These are phyloP conservation scores for Odocoileus hemionus DNA, from an alignment of 2,113 vertebrate genomes.

Conservation along the genomic window DNA sequence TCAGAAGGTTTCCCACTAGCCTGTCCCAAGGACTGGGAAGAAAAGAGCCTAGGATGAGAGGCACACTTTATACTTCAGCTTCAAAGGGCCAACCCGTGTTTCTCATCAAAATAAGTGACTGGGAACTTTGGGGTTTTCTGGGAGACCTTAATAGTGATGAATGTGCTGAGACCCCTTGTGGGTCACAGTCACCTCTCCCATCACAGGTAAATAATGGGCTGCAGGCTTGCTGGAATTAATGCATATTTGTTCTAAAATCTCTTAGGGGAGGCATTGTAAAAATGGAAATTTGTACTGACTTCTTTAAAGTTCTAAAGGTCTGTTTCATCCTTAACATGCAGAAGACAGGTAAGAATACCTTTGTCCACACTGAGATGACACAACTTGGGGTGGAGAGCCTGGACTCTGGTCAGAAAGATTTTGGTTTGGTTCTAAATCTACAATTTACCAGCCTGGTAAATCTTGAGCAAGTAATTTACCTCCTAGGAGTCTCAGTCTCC, in stretches of 20 bases:
- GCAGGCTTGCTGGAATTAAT: not conserved
- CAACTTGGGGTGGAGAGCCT: not conserved
- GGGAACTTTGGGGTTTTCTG: not conserved
- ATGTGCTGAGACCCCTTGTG: not conserved
- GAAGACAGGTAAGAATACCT: not conserved
- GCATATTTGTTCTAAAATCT: not conserved
- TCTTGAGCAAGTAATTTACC: not conserved
- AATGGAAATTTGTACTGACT: not conserved
- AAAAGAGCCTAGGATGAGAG: conserved; percentile 34
- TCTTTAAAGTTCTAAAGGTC: not conserved
- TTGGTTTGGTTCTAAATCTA: not conserved
- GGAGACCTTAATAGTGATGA: not conserved
- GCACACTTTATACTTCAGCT: conserved; percentile 35
- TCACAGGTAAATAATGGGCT: not conserved
- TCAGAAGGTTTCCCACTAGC: conserved; percentile 54
- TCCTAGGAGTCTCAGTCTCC: not conserved
- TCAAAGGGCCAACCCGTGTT: conserved; percentile 19
- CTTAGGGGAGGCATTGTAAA: not conserved
- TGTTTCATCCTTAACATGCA: not conserved
- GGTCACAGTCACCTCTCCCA: not conserved
- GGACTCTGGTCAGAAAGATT: not conserved
- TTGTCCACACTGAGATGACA: not conserved
- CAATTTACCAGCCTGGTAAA: not conserved
- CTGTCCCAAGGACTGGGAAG: conserved; percentile 38
- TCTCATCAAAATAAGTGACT: not conserved